These are phyloP conservation scores for Zosterops lateralis DNA, from an alignment of 2,113 vertebrate genomes.

Conservation along the genomic window DNA sequence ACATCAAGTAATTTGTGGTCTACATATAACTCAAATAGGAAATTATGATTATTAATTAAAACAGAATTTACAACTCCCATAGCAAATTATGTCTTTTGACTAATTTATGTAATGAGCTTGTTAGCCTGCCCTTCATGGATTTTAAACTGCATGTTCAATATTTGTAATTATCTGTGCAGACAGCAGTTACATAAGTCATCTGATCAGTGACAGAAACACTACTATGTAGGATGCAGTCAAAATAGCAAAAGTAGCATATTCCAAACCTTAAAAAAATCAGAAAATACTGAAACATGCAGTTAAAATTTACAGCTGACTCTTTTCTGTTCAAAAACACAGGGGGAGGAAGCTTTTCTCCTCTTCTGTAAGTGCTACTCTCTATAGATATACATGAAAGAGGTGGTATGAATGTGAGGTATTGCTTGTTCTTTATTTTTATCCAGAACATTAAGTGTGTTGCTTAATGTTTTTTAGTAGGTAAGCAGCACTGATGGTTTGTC, in stretches of 20 bases:
- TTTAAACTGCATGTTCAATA: conserved; percentile 59
- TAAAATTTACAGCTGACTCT: neutral
- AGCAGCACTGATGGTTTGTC: neutral
- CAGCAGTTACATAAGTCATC: conserved; percentile 41
- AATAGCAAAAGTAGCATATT: too few relatives aligned
- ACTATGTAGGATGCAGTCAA: neutral
- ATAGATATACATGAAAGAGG: neutral
- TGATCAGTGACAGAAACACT: neutral
- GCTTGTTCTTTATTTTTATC: conserved; percentile 9
- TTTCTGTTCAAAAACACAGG: neutral
- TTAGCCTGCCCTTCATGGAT: conserved; percentile 31
- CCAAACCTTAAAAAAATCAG: neutral
- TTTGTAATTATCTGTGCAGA: conserved; percentile 41
- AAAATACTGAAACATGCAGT: conserved; percentile 23
- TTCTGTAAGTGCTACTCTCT: neutral
- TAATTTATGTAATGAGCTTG: conserved; percentile 46
- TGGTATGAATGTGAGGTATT: neutral
- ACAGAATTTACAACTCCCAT: conserved; percentile 17
- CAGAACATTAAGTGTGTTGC: conserved; percentile 46
- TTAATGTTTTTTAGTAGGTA: conserved; percentile 41
- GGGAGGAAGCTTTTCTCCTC: neutral
- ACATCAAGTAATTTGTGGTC: neutral
- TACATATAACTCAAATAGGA: neutral
- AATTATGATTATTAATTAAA: conserved; percentile 41
- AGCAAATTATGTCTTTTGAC: conserved; percentile 29